phyloP scores from a whole-genome alignment of 92 coral and sea anemone species.

The Desmophyllum pertusum region DNA sequence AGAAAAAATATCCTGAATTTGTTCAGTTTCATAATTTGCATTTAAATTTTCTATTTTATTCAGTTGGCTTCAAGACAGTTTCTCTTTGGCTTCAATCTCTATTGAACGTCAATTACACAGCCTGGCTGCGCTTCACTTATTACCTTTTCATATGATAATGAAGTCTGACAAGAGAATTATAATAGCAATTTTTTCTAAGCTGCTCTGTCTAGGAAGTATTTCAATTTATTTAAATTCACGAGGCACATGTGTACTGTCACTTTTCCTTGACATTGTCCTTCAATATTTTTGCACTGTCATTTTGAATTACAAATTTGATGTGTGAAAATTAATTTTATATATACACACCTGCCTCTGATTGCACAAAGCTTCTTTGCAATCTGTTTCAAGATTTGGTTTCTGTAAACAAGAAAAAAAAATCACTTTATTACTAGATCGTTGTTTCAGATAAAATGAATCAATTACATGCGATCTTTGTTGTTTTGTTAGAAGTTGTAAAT shows the following conservation, averaged over 20 bases:
- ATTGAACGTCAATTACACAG: not conserved
- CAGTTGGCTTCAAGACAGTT: not conserved
- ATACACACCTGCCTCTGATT: slow-evolving; percentile 2
- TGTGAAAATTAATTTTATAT: not conserved
- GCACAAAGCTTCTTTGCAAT: not conserved
- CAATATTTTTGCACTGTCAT: not conserved
- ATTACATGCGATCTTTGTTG: not conserved
- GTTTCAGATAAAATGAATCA: not conserved
- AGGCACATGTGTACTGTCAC: not conserved
- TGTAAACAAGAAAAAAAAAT: not conserved
- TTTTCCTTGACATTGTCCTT: too few species aligned
- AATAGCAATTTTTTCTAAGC: not conserved
- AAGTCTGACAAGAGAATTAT: slow-evolving; percentile 2
- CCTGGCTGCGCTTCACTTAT: not conserved
- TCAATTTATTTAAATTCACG: not conserved
- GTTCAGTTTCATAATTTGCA: not conserved
- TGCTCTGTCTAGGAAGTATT: not conserved
- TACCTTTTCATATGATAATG: not conserved
- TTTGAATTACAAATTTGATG: not conserved
- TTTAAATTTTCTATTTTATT: not conserved
- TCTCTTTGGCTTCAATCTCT: not conserved
- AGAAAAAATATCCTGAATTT: not conserved
- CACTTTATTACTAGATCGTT: not conserved
- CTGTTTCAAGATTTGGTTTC: not conserved
- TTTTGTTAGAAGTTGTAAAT: not conserved